Conservation (phyloP, 2,888 invertebrate genomes). For the Drosophila colorata region DNA sequence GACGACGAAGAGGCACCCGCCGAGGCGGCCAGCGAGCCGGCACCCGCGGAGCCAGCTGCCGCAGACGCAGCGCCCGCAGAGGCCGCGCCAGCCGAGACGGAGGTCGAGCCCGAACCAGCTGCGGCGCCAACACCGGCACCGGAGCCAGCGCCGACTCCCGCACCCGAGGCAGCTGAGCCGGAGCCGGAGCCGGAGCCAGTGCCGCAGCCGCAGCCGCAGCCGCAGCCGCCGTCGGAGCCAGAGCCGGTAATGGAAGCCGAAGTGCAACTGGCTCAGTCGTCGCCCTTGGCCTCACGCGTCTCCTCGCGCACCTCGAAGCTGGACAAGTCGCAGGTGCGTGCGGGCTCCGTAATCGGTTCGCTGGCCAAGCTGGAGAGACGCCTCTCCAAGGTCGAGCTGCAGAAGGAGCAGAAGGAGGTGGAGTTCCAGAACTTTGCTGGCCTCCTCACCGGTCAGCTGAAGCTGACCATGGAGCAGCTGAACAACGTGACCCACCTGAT, state of each 20-base stretch:
- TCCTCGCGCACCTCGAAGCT: conserved; percentile 51
- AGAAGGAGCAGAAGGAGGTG: conserved; percentile 54
- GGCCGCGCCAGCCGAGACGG: conserved; percentile 4
- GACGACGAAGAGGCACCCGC: conserved; percentile 35
- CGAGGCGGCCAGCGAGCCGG: conserved; percentile 16
- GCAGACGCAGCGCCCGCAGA: conserved; percentile 10
- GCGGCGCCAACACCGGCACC: neutral
- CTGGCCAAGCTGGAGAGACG: conserved; percentile 58
- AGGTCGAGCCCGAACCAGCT: neutral
- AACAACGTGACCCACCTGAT: conserved; percentile 67
- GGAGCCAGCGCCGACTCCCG: neutral
- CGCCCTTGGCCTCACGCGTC: conserved; percentile 10
- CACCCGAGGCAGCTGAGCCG: neutral
- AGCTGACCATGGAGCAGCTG: conserved; percentile 74
- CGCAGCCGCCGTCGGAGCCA: neutral
- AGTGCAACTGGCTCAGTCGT: neutral
- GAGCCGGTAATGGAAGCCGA: neutral
- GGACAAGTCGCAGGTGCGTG: conserved; percentile 9
- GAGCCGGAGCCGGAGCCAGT: neutral
- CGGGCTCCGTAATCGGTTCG: conserved; percentile 38
- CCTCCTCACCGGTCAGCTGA: conserved; percentile 66
- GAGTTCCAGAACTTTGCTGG: conserved; percentile 46
- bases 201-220: neutral
- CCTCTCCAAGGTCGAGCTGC: conserved; percentile 60
- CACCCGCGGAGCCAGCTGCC: conserved; percentile 17